Evolutionary conservation across 2,888 invertebrate species (phyloP), one percentile per base, ranked within the genome.

Genomic region (Luffia ferchaultella): DNA sequence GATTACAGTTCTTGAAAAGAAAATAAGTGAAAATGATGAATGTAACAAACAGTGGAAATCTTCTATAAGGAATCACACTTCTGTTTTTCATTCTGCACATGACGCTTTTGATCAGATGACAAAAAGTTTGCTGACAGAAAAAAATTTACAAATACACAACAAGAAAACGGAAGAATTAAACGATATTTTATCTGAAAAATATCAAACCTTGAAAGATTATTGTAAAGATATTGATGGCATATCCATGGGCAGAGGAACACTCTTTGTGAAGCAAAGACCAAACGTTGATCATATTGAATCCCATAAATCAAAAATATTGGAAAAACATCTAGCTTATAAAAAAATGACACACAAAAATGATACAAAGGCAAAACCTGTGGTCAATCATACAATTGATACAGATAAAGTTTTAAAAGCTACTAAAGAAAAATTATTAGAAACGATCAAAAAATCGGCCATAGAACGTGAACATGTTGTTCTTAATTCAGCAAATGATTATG

Each of bases 191-290:
- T 40, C 16, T 42, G 42, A 16, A 17, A 30, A 46, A 18, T n/a
- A 16, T 46, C 40, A 18, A n/a, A 16, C 5, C 40, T 41, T n/a
- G n/a, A n/a, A n/a, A n/a, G n/a, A 30, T 30, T 7, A 30, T 30
- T 76, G 71, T 49, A 72, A 73, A 57, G 73, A 66, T 46, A 16
- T 66, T 2, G 69, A 75, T 12, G 71, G 74, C 16, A 55, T 55
- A 1, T 63, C 73, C 0, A 12, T 64, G 0, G 76, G 76, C 0
- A 60, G 73, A 51, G 75, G 57, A 0, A 55, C 2, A 52, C 15
- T 16, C 46, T 19, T 1, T 49, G 52, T 19, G 42, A 54, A 47
- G 20, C 16, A 49, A 20, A 41, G 20, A 19, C 45, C 46, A 44
- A 20, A 45, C 17, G 3, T 20, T n/a, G 49, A 48, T 15, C 2